Evolutionary conservation across 2,888 invertebrate genomes (phyloP), one percentile per base, ranked within the genome.

Genomic region (Oligia latruncula): DNA sequence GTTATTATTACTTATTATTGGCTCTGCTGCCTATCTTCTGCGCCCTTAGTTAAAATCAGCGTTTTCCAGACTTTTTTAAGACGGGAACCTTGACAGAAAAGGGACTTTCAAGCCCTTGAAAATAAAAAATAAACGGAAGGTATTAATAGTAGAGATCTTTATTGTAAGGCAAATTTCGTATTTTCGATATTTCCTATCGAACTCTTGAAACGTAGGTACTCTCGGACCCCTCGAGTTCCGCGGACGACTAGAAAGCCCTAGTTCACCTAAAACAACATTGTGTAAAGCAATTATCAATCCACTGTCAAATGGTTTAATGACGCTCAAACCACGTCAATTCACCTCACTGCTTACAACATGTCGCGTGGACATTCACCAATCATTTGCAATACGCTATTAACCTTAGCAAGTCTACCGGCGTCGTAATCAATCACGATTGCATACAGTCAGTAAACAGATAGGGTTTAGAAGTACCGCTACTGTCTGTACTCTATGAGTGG

Each of bases 331-430:
- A 65, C 71, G 74, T 74, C 65, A 84, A 75, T 66, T 58, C 15
- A 72, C 17, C 55, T 46, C 23, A 43, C 46, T 43, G 71, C 64
- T 84, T 81, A 66, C 81, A 65, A 77, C 71, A 84, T 62, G 71
- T 81, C 77, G 60, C 65, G 40, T 65, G 65, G 52, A 77, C 60
- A 66, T 52, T 76, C 71, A 77, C 84, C 74, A 65, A 74, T 81
- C 65, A 75, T 71, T 84, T 81, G 84, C 74, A 84, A 81, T 82
- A 52, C 46, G 64, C 67, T 68, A 72, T 81, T 81, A 74, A 71
- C 64, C 71, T 81, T 72, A 74, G 40, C 46, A 65, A 81, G 75
- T 46, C 17, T 67, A 65, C 65, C 29, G 71, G 49, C 49, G 49
- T 52, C 13, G 71, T 52, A 83, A 83, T 80, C 68, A 80, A 80